A percentile compares a stretch with the other conserved stretches of the same genome.
Evolutionary conservation across 1,140 invertebrate genomes (phyloP).

Genomic region (Macrostomum lignano): DNA sequence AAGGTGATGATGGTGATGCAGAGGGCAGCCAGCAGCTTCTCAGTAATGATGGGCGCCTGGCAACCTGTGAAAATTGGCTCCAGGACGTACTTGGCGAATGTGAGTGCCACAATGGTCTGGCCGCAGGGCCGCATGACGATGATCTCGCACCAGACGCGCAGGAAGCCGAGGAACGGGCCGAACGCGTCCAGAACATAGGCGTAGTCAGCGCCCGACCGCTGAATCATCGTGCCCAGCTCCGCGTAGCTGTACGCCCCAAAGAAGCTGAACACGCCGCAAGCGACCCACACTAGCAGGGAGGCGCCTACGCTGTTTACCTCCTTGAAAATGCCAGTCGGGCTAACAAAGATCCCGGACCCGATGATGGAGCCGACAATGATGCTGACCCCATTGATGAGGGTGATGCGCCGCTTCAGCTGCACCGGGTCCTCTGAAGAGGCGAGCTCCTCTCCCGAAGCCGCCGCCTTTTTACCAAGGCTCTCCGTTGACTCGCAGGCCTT

Average conservation of each 20-base stretch:
- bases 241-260: slow-evolving; percentile 30
- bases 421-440: too few relatives aligned
- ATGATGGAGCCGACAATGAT: slow-evolving; percentile 25
- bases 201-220: slow-evolving; percentile 22
- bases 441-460: too few relatives aligned
- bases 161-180: slow-evolving; percentile 10
- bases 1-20: slow-evolving; percentile 1
- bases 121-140: slow-evolving; percentile 42
- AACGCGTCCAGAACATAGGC: slow-evolving; percentile 15
- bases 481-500: too few relatives aligned
- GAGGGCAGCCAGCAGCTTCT: slow-evolving; percentile 5
- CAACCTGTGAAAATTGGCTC: slow-evolving; percentile 25
- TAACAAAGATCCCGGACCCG: slow-evolving; percentile 67
- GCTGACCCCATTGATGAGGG: slow-evolving; percentile 18
- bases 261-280: slow-evolving; percentile 49
- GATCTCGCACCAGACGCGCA: slow-evolving; percentile 14
- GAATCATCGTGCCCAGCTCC: slow-evolving; percentile 20
- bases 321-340: slow-evolving; percentile 55
- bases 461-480: too few relatives aligned
- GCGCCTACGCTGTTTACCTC: slow-evolving; percentile 56
- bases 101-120: slow-evolving; percentile 29
- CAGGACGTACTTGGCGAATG: slow-evolving; percentile 24
- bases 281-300: slow-evolving; percentile 48
- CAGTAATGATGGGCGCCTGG: slow-evolving; percentile 17
- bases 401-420: slow-evolving; percentile 17